Conservation (phyloP, 2,113 vertebrate genomes). For the Paramisgurnus dabryanus region DNA sequence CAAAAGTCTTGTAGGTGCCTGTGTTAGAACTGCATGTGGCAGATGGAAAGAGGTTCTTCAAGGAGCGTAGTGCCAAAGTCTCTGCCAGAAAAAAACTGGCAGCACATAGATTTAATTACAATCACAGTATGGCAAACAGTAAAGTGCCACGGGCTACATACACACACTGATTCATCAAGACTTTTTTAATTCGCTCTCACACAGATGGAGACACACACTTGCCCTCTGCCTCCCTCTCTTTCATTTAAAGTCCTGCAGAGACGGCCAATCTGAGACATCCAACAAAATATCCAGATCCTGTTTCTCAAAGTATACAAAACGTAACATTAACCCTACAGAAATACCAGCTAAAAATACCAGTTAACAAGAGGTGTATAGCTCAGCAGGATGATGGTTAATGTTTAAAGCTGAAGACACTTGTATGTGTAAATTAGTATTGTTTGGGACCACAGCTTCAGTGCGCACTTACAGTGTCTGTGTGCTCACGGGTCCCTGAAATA, state of each 20-base stretch:
- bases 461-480: not conserved
- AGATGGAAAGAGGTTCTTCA: slow-evolving; percentile 74
- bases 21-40: slow-evolving; percentile 74
- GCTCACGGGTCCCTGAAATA: not conserved
- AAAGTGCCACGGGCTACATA: slow-evolving; percentile 66
- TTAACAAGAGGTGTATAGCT: not conserved
- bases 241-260: not conserved
- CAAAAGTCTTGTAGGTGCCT: slow-evolving; percentile 58
- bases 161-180: slow-evolving; percentile 60
- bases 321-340: not conserved
- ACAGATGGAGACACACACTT: slow-evolving; percentile 46
- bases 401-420: not conserved
- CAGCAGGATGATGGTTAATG: not conserved
- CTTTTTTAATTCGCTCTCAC: slow-evolving; percentile 48
- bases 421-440: not conserved
- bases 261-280: not conserved
- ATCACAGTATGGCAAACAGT: slow-evolving; percentile 78
- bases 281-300: not conserved
- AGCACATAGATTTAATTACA: slow-evolving; percentile 78
- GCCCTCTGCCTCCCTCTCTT: not conserved
- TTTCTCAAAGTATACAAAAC: not conserved
- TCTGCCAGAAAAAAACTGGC: slow-evolving; percentile 75
- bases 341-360: not conserved
- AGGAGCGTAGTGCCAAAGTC: slow-evolving; percentile 56
- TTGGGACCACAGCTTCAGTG: not conserved